These are phyloP conservation scores for Brotula barbata DNA, from an alignment of 2,797 vertebrate species.

Conservation along the genomic window DNA sequence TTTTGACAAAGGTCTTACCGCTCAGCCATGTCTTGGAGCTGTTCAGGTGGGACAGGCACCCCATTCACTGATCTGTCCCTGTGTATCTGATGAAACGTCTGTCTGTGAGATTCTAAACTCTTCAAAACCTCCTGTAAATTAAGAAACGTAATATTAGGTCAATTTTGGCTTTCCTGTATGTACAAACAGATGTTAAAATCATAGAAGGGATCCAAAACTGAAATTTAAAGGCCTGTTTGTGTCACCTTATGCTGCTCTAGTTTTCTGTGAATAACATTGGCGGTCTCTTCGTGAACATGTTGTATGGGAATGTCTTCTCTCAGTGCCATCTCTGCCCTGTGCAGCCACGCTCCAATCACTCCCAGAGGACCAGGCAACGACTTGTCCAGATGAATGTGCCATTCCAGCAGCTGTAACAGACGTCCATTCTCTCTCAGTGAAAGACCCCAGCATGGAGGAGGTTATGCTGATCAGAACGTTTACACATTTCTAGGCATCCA, in stretches of 20 bases:
- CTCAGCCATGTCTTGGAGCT: conserved; percentile 96
- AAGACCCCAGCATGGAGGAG: conserved; percentile 23
- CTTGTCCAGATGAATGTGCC: conserved; percentile 95
- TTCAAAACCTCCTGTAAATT: conserved; percentile 89
- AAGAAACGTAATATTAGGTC: conserved; percentile 1
- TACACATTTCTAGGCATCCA: conserved; percentile 53
- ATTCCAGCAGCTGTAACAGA: conserved; percentile 82
- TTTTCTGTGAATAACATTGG: conserved; percentile 89
- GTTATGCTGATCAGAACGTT: conserved; percentile 28
- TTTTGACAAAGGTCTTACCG: conserved; percentile 77
- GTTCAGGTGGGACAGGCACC: conserved; percentile 91
- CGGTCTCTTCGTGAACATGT: conserved; percentile 93
- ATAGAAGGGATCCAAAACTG: background rate
- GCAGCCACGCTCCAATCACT: conserved; percentile 93
- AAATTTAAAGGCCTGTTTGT: background rate
- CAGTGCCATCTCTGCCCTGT: conserved; percentile 89
- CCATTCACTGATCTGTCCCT: conserved; percentile 91
- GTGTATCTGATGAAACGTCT: conserved; percentile 95
- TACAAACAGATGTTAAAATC: background rate
- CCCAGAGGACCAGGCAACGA: conserved; percentile 92
- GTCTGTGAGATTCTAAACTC: conserved; percentile 90
- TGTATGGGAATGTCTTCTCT: conserved; percentile 89
- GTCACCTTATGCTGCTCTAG: conserved; percentile 96
- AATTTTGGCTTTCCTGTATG: background rate
- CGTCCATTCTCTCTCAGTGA: conserved; percentile 37